phyloP scores from a whole-genome alignment of 2,797 vertebrate genomes.

The Fringilla coelebs region DNA sequence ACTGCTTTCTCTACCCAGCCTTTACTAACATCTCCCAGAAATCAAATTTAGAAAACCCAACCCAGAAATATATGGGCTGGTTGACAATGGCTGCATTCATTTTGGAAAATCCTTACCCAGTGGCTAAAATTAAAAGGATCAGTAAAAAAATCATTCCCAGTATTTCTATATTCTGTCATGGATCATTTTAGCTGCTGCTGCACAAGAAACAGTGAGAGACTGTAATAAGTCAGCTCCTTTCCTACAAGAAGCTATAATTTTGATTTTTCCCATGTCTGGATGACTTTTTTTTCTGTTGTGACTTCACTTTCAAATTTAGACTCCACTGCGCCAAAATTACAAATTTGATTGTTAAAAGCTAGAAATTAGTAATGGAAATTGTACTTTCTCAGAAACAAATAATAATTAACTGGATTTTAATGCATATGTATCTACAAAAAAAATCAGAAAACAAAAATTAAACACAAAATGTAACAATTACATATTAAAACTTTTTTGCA shows the following conservation, averaged over 20 bases:
- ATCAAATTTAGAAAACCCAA: neutral
- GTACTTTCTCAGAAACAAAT: neutral
- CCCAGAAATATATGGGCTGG: neutral
- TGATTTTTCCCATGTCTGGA: neutral
- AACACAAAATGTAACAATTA: neutral
- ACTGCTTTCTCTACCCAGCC: neutral
- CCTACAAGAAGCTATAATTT: neutral
- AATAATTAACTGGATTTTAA: neutral
- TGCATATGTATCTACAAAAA: neutral
- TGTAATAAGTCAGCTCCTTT: neutral
- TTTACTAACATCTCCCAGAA: neutral
- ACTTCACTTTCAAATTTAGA: neutral
- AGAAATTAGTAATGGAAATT: neutral
- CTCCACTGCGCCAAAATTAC: neutral
- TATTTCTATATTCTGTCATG: neutral
- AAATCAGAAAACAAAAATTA: neutral
- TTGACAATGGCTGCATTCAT: constrained; percentile 15
- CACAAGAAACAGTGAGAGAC: neutral
- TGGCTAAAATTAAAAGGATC: neutral
- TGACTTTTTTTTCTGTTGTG: neutral
- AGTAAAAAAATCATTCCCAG: neutral
- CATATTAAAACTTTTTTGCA: neutral
- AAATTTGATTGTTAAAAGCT: neutral
- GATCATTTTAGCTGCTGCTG: neutral
- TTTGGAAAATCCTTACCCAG: constrained; percentile 8